Percentiles rank a stretch among this genome's conserved stretches.
Evolutionary conservation across 2,888 invertebrate genomes (phyloP).

Genomic region (Rhagonycha lutea): DNA sequence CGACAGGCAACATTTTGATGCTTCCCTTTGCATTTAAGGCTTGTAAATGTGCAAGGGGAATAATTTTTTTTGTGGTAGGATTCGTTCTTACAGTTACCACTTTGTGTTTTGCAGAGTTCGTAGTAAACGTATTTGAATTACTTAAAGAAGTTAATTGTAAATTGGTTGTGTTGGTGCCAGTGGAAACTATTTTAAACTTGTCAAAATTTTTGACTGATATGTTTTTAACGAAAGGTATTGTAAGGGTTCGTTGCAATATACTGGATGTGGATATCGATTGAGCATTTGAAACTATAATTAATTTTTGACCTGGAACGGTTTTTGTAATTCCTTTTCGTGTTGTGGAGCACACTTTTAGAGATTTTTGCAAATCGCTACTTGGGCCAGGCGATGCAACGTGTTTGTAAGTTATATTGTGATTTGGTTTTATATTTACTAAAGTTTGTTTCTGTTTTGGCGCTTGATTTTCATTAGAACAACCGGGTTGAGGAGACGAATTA

Average conservation of each 20-base stretch:
- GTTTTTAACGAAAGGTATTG: slow-evolving; percentile 52
- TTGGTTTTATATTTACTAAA: slow-evolving; percentile 40
- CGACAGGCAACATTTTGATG: slow-evolving; percentile 51
- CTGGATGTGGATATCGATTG: slow-evolving; percentile 50
- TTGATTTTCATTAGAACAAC: slow-evolving; percentile 45
- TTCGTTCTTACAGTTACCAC: slow-evolving; percentile 51
- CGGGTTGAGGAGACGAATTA: slow-evolving; percentile 29
- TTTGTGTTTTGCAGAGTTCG: slow-evolving; percentile 46
- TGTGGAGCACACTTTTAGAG: slow-evolving; percentile 45
- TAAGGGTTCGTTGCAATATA: slow-evolving; percentile 51
- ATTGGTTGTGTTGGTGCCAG: slow-evolving; percentile 24
- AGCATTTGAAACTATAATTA: slow-evolving; percentile 53
- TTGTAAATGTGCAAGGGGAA: slow-evolving; percentile 52
- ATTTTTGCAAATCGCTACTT: slow-evolving; percentile 39
- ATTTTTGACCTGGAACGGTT: slow-evolving; percentile 48
- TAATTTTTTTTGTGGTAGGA: slow-evolving; percentile 47
- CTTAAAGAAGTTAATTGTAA: slow-evolving; percentile 27
- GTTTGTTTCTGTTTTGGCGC: slow-evolving; percentile 40
- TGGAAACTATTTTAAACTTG: slow-evolving; percentile 51
- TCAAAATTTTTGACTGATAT: slow-evolving; percentile 52
- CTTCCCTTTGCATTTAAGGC: slow-evolving; percentile 52
- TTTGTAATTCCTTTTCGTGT: slow-evolving; percentile 44
- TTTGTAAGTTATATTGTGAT: slow-evolving; percentile 39
- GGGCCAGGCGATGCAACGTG: slow-evolving; percentile 35
- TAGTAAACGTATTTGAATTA: slow-evolving; percentile 36